A percentile compares a stretch with the other conserved stretches of the same genome.
These are phyloP conservation scores for Diogma glabrata DNA, from an alignment of 2,888 invertebrate species.

Conservation along the genomic window DNA sequence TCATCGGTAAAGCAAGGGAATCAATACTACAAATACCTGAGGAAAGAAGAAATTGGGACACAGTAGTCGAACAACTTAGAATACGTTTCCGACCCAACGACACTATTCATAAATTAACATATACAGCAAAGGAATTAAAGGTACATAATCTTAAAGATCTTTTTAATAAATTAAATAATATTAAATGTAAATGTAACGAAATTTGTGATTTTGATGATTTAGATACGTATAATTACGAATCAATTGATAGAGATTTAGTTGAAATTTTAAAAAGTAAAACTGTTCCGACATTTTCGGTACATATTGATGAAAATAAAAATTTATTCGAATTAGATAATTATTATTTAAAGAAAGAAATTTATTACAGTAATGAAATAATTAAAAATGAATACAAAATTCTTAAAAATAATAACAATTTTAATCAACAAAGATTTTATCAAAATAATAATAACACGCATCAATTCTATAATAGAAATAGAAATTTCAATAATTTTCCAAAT, in stretches of 20 bases:
- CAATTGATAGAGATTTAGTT: not conserved
- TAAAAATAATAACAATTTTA: not conserved
- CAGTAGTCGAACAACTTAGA: not conserved
- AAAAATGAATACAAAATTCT: not conserved
- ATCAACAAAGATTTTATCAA: no score
- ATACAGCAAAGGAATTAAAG: not conserved
- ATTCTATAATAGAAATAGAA: not conserved
- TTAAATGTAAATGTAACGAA: not conserved
- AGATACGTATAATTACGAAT: not conserved
- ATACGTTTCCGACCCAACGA: not conserved
- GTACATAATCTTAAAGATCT: not conserved
- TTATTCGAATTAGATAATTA: not conserved
- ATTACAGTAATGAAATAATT: not conserved
- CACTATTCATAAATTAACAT: not conserved
- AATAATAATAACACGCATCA: no score
- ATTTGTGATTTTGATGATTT: not conserved
- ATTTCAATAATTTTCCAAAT: not conserved
- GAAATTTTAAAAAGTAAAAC: not conserved
- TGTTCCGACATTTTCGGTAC: not conserved
- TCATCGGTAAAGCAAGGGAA: not conserved
- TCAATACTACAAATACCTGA: not conserved
- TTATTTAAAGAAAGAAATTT: not conserved
- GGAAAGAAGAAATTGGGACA: not conserved
- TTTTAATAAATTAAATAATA: not conserved
- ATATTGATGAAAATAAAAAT: not conserved